phyloP scores from a whole-genome alignment of 2,797 vertebrate genomes.

The Coregonus sp. region DNA sequence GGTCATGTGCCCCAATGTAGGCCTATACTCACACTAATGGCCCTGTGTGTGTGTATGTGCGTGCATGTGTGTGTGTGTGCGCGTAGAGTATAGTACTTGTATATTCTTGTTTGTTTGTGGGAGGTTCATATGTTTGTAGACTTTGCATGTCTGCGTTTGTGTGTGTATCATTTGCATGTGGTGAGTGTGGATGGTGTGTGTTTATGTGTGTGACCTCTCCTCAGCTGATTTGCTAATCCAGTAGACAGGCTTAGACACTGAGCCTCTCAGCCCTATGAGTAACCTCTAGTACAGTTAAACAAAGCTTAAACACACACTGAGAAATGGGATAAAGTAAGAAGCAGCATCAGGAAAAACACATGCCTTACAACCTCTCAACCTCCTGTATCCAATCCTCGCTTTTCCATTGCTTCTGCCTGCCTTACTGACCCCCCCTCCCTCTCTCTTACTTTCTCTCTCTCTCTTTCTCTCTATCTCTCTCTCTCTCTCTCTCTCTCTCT shows the following conservation, averaged over 20 bases:
- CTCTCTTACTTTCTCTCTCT: too few species aligned
- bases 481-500: too few species aligned
- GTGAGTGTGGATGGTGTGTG: slow-evolving; percentile 20
- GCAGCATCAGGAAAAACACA: too few species aligned
- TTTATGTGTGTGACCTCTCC: slow-evolving; percentile 18
- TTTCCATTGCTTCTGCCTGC: background rate
- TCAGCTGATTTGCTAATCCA: slow-evolving; percentile 60
- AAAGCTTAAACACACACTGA: slow-evolving; percentile 59
- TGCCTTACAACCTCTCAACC: too few species aligned
- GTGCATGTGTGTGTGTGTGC: background rate
- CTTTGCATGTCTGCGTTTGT: background rate
- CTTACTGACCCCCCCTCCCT: background rate
- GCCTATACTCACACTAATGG: background rate
- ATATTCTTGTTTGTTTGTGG: background rate
- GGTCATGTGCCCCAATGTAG: background rate
- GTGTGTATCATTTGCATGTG: too few species aligned
- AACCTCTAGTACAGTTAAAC: slow-evolving; percentile 72
- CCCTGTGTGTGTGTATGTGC: background rate
- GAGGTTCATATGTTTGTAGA: slow-evolving; percentile 31
- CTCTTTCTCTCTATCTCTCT: too few species aligned
- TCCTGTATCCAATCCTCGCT: too few species aligned
- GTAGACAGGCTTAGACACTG: slow-evolving; percentile 62
- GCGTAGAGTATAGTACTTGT: too few species aligned
- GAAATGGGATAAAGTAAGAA: slow-evolving; percentile 11
- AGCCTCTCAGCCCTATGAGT: slow-evolving; percentile 67